Conservation (phyloP, 2,797 vertebrate genomes). For the Molothrus ater region DNA sequence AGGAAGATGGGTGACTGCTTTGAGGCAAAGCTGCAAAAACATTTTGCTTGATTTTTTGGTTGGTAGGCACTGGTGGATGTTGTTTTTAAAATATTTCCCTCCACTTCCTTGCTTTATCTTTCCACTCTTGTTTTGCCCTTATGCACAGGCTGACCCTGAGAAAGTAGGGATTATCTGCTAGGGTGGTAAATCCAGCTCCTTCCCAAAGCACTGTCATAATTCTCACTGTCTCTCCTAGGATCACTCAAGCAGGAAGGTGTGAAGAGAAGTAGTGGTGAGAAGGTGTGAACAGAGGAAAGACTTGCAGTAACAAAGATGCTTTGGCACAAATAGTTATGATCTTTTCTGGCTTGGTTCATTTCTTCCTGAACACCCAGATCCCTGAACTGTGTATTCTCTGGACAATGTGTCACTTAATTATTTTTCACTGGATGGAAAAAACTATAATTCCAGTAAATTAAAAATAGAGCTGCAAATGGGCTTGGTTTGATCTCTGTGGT, state of each 20-base stretch:
- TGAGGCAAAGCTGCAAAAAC: neutral
- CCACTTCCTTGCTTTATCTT: neutral
- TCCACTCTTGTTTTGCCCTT: neutral
- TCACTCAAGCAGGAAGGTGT: neutral
- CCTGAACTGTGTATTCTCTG: conserved; percentile 30
- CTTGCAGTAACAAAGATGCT: conserved; percentile 6
- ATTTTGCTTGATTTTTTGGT: neutral
- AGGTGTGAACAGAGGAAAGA: neutral
- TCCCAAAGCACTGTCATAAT: neutral
- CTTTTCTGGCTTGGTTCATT: neutral
- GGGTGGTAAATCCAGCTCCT: neutral
- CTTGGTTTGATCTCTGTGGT: conserved; percentile 63
- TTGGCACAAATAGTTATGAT: neutral
- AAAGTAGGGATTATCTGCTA: neutral
- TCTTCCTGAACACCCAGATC: conserved; percentile 5
- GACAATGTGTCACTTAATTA: conserved; percentile 53
- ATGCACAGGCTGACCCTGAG: neutral
- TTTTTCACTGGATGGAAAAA: conserved; percentile 51
- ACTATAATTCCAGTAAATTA: conserved; percentile 55
- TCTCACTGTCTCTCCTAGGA: neutral
- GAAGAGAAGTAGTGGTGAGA: neutral
- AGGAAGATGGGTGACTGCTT: neutral
- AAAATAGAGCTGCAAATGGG: conserved; percentile 62
- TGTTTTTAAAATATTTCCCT: neutral
- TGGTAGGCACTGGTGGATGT: rapidly evolving